These are phyloP conservation scores for Gracilinanus agilis DNA, from an alignment of 2,113 vertebrate genomes.

Conservation along the genomic window DNA sequence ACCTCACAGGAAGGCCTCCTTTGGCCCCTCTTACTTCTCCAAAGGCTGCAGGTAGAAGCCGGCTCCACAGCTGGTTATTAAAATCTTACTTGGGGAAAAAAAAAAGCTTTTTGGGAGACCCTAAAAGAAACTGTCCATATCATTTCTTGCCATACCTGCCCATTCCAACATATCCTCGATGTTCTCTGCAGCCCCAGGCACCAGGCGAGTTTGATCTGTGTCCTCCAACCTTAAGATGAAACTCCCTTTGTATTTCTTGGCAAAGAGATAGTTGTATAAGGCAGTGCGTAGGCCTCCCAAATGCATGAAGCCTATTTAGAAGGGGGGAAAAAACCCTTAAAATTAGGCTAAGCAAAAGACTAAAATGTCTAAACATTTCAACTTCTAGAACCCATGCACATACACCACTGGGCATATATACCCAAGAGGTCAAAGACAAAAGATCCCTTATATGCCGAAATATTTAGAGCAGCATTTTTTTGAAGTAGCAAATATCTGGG, in stretches of 20 bases:
- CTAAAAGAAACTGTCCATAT: no score
- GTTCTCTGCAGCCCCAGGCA: constrained; percentile 90
- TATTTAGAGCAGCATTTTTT: neutral
- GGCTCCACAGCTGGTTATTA: neutral
- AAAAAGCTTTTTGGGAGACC: fast-evolving
- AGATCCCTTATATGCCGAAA: neutral
- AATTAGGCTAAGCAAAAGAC: neutral
- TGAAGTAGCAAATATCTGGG: neutral
- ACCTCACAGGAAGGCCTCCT: neutral
- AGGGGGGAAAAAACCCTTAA: neutral
- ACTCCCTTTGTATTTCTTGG: constrained; percentile 90
- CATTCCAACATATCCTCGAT: constrained; percentile 95
- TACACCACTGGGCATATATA: neutral
- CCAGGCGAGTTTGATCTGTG: constrained; percentile 92
- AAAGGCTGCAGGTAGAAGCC: neutral
- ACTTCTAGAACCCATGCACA: neutral
- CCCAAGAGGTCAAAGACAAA: neutral
- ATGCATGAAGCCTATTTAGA: constrained; percentile 90
- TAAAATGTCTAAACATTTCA: neutral
- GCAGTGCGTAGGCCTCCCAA: constrained; percentile 95
- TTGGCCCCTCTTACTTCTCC: neutral
- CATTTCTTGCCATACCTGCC: constrained; percentile 88
- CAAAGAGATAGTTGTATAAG: constrained; percentile 96
- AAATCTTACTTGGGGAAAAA: neutral
- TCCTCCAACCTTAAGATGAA: constrained; percentile 96